These are phyloP conservation scores for Drosophila incognita DNA, from an alignment of 2,888 invertebrate species.

Conservation along the genomic window DNA sequence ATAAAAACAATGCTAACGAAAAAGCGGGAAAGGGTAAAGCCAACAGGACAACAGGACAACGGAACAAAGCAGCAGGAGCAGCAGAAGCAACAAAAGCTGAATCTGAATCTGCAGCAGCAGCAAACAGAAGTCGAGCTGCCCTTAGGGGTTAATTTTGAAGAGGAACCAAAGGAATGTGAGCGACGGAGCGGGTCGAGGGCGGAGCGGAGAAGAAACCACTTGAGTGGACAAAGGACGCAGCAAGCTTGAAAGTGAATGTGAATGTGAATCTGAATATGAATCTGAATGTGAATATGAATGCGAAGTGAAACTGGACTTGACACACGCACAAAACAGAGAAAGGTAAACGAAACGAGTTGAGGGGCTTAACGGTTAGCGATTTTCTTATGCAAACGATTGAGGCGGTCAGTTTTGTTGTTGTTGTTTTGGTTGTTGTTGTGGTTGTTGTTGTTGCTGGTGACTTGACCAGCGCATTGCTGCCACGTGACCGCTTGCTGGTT, in stretches of 20 bases:
- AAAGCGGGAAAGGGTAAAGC: constrained; percentile 4
- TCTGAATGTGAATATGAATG: constrained; percentile 23
- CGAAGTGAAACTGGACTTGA: constrained; percentile 66
- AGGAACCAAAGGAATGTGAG: constrained; percentile 63
- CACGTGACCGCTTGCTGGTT: constrained; percentile 24
- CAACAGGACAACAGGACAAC: constrained; percentile 40
- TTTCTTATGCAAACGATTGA: constrained; percentile 9
- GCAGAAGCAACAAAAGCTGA: constrained; percentile 34
- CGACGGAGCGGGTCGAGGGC: background rate
- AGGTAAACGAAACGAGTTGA: constrained; percentile 6
- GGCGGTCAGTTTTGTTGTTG: constrained; percentile 42
- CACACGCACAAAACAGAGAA: constrained; percentile 73
- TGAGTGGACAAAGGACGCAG: constrained; percentile 68
- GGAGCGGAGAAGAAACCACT: constrained; percentile 55
- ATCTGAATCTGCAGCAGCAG: constrained; percentile 15
- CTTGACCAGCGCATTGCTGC: constrained; percentile 39
- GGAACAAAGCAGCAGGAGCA: constrained; percentile 49
- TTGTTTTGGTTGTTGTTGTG: background rate
- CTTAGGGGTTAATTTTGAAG: constrained; percentile 69
- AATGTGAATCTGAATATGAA: constrained; percentile 7
- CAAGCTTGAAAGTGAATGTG: constrained; percentile 30
- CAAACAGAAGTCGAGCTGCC: constrained; percentile 65
- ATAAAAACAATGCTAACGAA: constrained; percentile 51
- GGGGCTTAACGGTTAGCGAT: background rate
- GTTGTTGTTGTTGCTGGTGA: background rate